Percentiles rank a stretch among this genome's conserved stretches.
phyloP scores from a whole-genome alignment of 37 sponge, comb jelly and placozoan species.

The Agelas oroides region DNA sequence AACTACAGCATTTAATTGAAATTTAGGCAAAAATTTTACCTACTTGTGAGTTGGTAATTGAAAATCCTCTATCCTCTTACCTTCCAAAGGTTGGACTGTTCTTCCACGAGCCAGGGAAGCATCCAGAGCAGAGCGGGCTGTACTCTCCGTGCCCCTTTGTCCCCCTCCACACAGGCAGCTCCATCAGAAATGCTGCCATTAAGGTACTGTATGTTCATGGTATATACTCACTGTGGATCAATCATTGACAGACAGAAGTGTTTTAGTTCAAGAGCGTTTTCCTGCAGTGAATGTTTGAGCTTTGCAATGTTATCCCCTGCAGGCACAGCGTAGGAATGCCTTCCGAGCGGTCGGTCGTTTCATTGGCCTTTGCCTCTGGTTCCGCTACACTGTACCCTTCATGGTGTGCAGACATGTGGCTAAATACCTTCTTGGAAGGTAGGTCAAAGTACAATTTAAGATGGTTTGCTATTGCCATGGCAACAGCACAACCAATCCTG shows the following conservation, averaged over 20 bases:
- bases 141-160: conserved; percentile 58
- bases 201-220: conserved; percentile 1
- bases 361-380: conserved; percentile 87
- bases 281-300: too few species aligned
- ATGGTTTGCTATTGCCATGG: neutral
- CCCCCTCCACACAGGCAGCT: neutral
- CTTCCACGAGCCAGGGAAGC: conserved; percentile 80
- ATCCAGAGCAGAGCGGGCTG: conserved; percentile 63
- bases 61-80: conserved; percentile 1
- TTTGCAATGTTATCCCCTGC: neutral
- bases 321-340: conserved; percentile 34
- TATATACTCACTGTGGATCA: too few species aligned
- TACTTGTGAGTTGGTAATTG: neutral
- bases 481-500: too few species aligned
- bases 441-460: neutral
- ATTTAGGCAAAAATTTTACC: too few species aligned
- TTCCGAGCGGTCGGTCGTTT: conserved; percentile 84
- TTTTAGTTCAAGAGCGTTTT: too few species aligned
- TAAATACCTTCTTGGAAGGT: conserved; percentile 89
- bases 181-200: neutral
- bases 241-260: too few species aligned
- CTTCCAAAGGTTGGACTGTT: conserved; percentile 33
- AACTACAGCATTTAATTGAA: too few species aligned
- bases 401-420: conserved; percentile 91
- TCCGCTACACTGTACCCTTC: conserved; percentile 87